Conservation (phyloP, 1,140 invertebrate genomes). For the Aphis craccivora region DNA sequence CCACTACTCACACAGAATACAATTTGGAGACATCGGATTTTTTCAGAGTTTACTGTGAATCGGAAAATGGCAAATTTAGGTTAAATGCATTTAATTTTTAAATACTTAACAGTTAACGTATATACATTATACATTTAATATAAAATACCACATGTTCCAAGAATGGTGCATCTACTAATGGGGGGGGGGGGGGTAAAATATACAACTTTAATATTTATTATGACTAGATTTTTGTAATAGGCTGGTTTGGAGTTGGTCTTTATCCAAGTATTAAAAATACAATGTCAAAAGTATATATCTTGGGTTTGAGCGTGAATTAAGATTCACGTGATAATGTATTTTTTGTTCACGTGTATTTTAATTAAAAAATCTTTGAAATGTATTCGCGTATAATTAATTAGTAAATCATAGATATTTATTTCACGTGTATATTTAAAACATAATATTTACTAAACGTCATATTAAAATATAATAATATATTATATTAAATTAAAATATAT, state of each 20-base stretch:
- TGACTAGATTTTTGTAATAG: background rate
- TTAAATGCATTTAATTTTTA: background rate
- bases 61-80: slow-evolving; percentile 65
- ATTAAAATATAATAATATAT: too few relatives aligned
- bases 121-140: background rate
- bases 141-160: background rate
- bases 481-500: too few relatives aligned
- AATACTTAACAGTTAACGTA: background rate
- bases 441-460: too few relatives aligned
- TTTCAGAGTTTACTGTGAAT: slow-evolving; percentile 70
- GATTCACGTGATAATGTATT: too few relatives aligned
- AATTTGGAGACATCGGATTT: slow-evolving; percentile 73
- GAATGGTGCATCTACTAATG: background rate
- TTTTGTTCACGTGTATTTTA: too few relatives aligned
- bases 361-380: too few relatives aligned
- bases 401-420: too few relatives aligned
- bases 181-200: background rate
- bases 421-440: too few relatives aligned
- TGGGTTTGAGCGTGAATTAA: too few relatives aligned
- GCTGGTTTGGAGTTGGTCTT: background rate
- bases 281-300: too few relatives aligned
- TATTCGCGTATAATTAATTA: too few relatives aligned
- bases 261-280: background rate
- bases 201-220: background rate
- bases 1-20: slow-evolving; percentile 69